Base-by-base conservation (phyloP, 2,888 invertebrate genomes). In the Brachypalpus laphriformis region DNA sequence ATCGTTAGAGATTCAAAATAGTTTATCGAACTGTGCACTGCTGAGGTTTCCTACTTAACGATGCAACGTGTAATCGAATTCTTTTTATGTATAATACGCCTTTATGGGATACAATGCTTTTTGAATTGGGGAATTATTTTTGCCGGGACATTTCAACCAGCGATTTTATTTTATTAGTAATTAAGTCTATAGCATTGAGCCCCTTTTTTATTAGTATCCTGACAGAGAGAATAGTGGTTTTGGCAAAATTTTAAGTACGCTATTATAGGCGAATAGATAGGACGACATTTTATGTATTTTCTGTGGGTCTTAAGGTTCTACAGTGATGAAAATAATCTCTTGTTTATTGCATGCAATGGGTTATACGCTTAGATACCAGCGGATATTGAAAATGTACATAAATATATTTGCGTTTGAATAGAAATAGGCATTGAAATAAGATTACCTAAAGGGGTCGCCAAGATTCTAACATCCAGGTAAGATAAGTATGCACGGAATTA, bases 91-190 rank as follows among this genome's bases (percentile, higher is more conserved):
- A 14, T 2, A 14, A 40, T 40, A 14, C 40, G 1, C 51, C 8
- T 71, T 59, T 71, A 71, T 51, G 37, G 18, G n/a, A 31, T 34
- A 31, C 9, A 9, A 31, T 1, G n/a, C 25, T 16, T 59, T n/a
- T 59, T 47, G 57, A 16, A n/a, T 56, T 22, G 11, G 28, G 18
- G 16, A 4, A 20, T 18, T 11, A 49, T 49, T 18, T 49, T 20
- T 11, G 25, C 25, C 4, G n/a, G 14, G n/a, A 20, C n/a, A 51
- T 54, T 31, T 14, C 31, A 28, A 28, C 1, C 31, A 0, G 16
- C 11, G 49, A 72, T 49, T 72, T 72, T 72, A 61, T 65, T 74
- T 74, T 54, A 74, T 65, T 74, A 31, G 31, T 34, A 42, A 28
- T 74, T 74, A 54, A 63, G 9, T 34, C 22, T 34, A 56, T 31